Conservation (phyloP, 2,113 vertebrate genomes). For the Plecotus auritus region DNA sequence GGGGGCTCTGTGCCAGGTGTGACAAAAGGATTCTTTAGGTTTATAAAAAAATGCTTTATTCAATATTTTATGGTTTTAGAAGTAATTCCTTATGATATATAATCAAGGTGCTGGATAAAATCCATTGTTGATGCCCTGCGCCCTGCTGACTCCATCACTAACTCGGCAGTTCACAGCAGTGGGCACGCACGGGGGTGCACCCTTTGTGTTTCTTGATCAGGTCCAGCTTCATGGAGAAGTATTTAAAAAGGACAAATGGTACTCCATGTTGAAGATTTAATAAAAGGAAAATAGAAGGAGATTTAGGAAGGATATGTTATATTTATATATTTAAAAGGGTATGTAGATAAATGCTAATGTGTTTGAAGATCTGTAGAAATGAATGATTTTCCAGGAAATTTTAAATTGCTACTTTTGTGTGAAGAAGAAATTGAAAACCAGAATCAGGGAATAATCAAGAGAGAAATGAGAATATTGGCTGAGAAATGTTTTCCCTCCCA, state of each 20-base stretch:
- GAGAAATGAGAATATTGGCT: background rate
- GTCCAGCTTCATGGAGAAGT: background rate
- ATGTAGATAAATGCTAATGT: background rate
- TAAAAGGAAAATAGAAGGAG: background rate
- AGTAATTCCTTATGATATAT: constrained; percentile 20
- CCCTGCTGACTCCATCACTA: background rate
- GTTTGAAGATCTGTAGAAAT: constrained; percentile 15
- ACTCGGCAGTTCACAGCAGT: background rate
- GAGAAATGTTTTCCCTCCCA: background rate
- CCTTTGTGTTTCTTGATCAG: background rate
- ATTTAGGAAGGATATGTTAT: background rate
- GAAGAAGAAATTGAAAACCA: background rate
- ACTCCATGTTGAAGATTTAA: background rate
- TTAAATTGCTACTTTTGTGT: constrained; percentile 8
- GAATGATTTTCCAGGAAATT: background rate
- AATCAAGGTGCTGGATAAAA: background rate
- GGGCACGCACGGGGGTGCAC: no score
- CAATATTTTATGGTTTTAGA: constrained; percentile 9
- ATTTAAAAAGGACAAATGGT: background rate
- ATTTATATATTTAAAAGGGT: background rate
- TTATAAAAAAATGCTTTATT: background rate
- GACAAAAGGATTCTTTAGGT: background rate
- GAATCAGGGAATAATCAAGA: background rate
- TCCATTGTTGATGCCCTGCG: background rate
- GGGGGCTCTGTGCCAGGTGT: background rate